Evolutionary conservation across 2,797 vertebrate species (phyloP), one percentile per base, ranked within the genome.

Genomic region (Pygocentrus nattereri): DNA sequence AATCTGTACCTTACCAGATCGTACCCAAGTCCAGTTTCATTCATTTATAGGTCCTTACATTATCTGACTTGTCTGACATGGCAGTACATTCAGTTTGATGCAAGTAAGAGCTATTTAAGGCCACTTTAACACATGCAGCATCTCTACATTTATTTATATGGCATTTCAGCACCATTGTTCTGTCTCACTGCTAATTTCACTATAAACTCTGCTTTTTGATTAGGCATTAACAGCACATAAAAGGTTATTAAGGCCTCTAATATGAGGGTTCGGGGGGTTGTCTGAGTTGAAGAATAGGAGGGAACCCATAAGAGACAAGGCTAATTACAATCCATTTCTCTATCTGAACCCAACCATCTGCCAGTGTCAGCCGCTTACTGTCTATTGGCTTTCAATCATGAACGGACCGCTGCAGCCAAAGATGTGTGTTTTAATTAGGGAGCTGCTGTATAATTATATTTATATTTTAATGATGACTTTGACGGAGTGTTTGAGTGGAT

Each of bases 401-500:
- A 84, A 82, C 74, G 84, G 85, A 84, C 82, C 71, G 75, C 62
- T 72, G 81, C 83, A 83, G 87, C 87, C 70, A 80, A 90, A 87
- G 86, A 90, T 85, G 86, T 88, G 88, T 86, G 87, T 89, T 89
- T 90, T 90, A 91, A 90, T 90, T 90, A 90, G 85, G 79, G 86
- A 77, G 78, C 86, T 78, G 76, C 76, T 84, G 70, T 86, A 81
- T 90, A 87, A 89, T 91, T 90, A 88, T 90, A 88, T 90, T 90
- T 89, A 87, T 89, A 88, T 89, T 89, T 85, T 87, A 89, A 88
- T 90, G 87, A 88, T 85, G 85, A 88, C 86, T 87, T 85, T 87
- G 87, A 86, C 81, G 49, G 84, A 86, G 82, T 76, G 69, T 87
- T 84, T 84, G 83, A 86, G 59, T 88, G 82, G 83, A 84, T 85